A percentile compares a stretch with the other conserved stretches of the same genome.
Evolutionary conservation across 2,113 vertebrate genomes (phyloP).

Genomic region (Bambusicola thoracicus): DNA sequence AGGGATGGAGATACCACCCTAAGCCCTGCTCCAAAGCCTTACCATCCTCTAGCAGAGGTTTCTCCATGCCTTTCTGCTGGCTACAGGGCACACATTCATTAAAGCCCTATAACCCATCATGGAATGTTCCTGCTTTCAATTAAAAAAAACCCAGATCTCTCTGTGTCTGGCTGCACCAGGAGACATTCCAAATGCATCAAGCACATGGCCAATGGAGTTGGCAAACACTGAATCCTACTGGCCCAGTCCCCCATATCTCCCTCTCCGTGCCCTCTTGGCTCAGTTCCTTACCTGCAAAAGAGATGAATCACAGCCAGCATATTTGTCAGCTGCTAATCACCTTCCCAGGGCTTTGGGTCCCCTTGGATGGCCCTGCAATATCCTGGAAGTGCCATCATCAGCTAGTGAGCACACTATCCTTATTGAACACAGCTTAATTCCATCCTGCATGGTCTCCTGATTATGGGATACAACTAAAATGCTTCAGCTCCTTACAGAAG

Average conservation of each 20-base stretch:
- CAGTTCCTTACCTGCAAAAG: not conserved
- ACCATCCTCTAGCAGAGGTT: not conserved
- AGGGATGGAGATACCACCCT: not conserved
- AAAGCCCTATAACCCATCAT: not conserved
- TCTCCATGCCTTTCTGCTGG: not conserved
- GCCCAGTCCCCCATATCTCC: not conserved
- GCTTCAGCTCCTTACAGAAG: not conserved
- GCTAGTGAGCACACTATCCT: not conserved
- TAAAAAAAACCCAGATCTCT: not conserved
- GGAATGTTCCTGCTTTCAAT: not conserved
- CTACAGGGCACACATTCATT: not conserved
- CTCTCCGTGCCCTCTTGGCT: not conserved
- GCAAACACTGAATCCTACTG: not conserved
- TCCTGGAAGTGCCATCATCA: not conserved
- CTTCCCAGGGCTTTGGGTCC: rapidly evolving
- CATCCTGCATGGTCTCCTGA: rapidly evolving
- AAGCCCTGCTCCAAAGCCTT: not conserved
- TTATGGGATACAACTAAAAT: rapidly evolving
- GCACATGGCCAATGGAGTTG: rapidly evolving
- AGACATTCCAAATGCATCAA: not conserved
- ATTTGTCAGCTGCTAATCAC: not conserved
- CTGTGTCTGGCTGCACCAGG: not conserved
- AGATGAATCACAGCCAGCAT: not conserved
- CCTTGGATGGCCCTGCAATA: not conserved
- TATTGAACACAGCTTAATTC: not conserved